Conservation (phyloP, 2,113 vertebrate genomes). For the Pomatostomus ruficeps region DNA sequence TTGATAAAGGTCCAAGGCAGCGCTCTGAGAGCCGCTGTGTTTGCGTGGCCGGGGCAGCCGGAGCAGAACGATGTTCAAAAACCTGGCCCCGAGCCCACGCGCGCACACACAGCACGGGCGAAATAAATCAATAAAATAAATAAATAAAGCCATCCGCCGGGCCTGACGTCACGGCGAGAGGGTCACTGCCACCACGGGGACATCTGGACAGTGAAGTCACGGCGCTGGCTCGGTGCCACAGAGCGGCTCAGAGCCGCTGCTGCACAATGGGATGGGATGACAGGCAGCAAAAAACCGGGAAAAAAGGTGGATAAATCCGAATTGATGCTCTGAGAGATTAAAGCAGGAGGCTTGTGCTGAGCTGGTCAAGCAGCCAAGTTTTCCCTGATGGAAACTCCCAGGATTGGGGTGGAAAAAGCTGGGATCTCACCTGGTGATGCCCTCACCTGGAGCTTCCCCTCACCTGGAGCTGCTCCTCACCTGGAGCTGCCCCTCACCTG, state of each 20-base stretch:
- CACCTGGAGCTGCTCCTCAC: no score
- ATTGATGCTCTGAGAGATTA: neutral
- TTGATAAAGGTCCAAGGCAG: slow-evolving; percentile 35
- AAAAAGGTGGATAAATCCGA: neutral
- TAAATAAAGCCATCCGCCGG: slow-evolving; percentile 21
- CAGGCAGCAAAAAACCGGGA: neutral
- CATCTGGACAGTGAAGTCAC: slow-evolving; percentile 59
- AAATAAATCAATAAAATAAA: slow-evolving; percentile 64
- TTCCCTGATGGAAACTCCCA: neutral
- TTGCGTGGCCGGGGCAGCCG: slow-evolving; percentile 14
- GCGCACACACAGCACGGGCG: neutral
- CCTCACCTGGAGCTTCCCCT: no score
- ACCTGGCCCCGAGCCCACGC: neutral
- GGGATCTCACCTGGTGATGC: no score
- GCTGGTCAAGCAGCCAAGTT: neutral
- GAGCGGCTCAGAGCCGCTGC: neutral
- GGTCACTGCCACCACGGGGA: slow-evolving; percentile 50
- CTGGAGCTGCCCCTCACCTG: no score
- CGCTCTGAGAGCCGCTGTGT: slow-evolving; percentile 34
- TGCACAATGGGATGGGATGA: neutral
- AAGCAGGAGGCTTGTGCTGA: neutral
- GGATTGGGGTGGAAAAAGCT: no score
- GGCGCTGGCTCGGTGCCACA: slow-evolving; percentile 22
- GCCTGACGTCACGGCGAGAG: slow-evolving; percentile 13
- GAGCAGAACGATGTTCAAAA: slow-evolving; percentile 39